These are phyloP conservation scores for Patella vulgata DNA, from an alignment of 1,140 invertebrate species.

Conservation along the genomic window DNA sequence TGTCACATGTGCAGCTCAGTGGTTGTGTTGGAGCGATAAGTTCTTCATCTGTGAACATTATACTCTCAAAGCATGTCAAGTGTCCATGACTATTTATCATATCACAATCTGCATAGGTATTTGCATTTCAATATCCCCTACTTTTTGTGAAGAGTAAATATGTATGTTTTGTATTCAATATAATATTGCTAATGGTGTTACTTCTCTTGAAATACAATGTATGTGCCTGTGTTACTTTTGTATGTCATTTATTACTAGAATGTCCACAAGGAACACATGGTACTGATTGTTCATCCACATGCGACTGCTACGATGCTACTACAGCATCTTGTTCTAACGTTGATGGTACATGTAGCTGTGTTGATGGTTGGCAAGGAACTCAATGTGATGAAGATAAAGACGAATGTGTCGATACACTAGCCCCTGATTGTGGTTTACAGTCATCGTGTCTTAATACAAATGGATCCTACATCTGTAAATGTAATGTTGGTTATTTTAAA, in stretches of 20 bases:
- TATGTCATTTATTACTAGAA: slow-evolving; percentile 10
- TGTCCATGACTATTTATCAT: too few relatives aligned
- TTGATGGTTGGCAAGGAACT: slow-evolving; percentile 14
- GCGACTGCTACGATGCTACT: slow-evolving; percentile 8
- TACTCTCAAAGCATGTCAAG: too few relatives aligned
- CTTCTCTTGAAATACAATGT: too few relatives aligned
- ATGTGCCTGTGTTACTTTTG: too few relatives aligned
- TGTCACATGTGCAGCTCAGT: too few relatives aligned
- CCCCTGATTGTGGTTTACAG: not conserved
- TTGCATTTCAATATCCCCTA: too few relatives aligned
- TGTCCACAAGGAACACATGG: slow-evolving; percentile 19
- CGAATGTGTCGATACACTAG: slow-evolving; percentile 5
- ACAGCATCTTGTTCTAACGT: slow-evolving; percentile 11
- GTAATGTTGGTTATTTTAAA: not conserved
- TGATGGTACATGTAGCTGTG: slow-evolving; percentile 20
- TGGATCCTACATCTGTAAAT: slow-evolving; percentile 11
- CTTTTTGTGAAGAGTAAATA: too few relatives aligned
- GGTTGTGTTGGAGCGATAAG: too few relatives aligned
- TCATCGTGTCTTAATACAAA: slow-evolving; percentile 5
- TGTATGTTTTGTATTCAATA: too few relatives aligned
- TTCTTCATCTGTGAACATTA: too few relatives aligned
- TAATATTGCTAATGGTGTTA: too few relatives aligned
- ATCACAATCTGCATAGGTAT: too few relatives aligned
- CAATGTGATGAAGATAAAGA: slow-evolving; percentile 14
- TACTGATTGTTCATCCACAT: not conserved